Conservation (phyloP, 1,140 invertebrate genomes). For the Gonatopus flavifemur region DNA sequence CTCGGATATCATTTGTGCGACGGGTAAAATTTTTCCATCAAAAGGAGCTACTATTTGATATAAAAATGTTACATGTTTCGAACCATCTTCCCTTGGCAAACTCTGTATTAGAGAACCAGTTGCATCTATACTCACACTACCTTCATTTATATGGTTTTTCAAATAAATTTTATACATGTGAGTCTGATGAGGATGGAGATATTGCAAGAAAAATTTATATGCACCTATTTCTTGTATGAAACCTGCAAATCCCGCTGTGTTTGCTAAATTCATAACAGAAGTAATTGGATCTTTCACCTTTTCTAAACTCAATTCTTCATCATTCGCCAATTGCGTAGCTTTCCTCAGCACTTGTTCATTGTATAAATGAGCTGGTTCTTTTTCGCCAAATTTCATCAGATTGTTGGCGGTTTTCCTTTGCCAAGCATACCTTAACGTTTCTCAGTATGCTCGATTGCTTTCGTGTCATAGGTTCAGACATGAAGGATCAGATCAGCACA, state of each 20-base stretch:
- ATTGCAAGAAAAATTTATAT: not conserved
- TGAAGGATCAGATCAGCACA: too few relatives aligned
- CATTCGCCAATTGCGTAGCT: constrained; percentile 1
- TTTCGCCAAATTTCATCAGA: too few relatives aligned
- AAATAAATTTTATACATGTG: not conserved
- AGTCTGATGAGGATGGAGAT: not conserved
- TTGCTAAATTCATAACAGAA: not conserved
- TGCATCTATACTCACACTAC: constrained; percentile 9
- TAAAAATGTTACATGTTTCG: constrained; percentile 5
- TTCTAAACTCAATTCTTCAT: constrained; percentile 10
- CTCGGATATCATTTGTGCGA: constrained; percentile 18
- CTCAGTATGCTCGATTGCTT: too few relatives aligned
- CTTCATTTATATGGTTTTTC: not conserved
- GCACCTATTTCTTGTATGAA: not conserved
- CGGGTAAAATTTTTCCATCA: constrained; percentile 15
- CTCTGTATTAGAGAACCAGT: constrained; percentile 4
- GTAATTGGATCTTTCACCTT: not conserved
- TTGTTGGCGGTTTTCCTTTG: too few relatives aligned
- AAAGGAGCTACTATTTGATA: constrained; percentile 13
- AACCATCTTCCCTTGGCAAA: constrained; percentile 10
- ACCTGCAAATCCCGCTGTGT: not conserved
- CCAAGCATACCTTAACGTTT: too few relatives aligned
- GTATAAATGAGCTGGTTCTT: not conserved
- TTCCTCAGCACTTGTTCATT: constrained; percentile 3
- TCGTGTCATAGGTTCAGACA: too few relatives aligned